phyloP scores from a whole-genome alignment of 1,140 invertebrate genomes.

The Radopholus similis region DNA sequence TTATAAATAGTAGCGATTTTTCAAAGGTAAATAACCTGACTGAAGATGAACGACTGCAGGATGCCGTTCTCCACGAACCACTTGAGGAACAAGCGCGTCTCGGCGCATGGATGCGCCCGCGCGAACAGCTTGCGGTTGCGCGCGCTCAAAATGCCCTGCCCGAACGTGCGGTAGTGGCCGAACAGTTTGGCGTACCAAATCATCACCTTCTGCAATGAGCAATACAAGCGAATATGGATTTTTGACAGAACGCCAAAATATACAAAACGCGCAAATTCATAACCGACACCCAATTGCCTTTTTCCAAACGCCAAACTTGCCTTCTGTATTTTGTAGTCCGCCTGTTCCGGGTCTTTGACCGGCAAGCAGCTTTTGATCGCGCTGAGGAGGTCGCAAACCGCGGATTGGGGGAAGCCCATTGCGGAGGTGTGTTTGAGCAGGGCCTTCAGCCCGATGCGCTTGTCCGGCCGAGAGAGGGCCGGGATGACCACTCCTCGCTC shows the following conservation, averaged over 20 bases:
- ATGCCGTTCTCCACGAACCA: conserved; percentile 37
- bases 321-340: conserved; percentile 44
- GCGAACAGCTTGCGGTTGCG: conserved; percentile 41
- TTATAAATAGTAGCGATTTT: conserved; percentile 1
- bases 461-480: conserved; percentile 7
- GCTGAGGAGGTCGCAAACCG: conserved; percentile 28
- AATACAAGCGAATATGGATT: too few relatives aligned
- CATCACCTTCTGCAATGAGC: conserved; percentile 29
- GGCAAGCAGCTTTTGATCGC: conserved; percentile 25
- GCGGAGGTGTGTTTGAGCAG: conserved; percentile 28
- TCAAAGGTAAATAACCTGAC: conserved; percentile 2
- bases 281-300: too few relatives aligned
- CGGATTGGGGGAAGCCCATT: conserved; percentile 37
- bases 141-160: conserved; percentile 26
- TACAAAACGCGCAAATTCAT: background rate
- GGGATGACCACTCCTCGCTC: conserved; percentile 40
- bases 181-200: conserved; percentile 42
- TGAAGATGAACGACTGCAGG: conserved; percentile 31
- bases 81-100: conserved; percentile 28
- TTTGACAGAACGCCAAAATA: conserved; percentile 9
- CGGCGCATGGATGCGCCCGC: conserved; percentile 29
- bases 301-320: background rate
- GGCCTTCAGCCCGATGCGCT: conserved; percentile 21
- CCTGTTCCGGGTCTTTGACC: conserved; percentile 27
- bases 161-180: conserved; percentile 36